phyloP scores from a whole-genome alignment of 1,140 invertebrate species.

The Vanessa tameamea region DNA sequence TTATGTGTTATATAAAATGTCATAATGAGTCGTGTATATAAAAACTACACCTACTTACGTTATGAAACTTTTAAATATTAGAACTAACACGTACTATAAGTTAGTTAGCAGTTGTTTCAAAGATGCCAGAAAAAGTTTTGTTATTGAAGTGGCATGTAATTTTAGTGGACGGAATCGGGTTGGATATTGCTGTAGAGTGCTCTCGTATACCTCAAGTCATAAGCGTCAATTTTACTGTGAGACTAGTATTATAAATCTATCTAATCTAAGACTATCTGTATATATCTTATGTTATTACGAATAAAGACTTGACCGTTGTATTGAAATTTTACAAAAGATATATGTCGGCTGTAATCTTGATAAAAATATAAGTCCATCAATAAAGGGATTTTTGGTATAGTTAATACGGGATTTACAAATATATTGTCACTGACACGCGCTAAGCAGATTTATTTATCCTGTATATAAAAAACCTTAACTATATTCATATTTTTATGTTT shows the following conservation, averaged over 20 bases:
- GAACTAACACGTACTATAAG: conserved; percentile 20
- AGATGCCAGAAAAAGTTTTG: conserved; percentile 60
- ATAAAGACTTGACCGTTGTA: not conserved
- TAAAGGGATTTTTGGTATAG: too few relatives aligned
- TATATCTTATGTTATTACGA: not conserved
- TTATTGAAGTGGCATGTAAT: conserved; percentile 61
- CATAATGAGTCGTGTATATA: too few relatives aligned
- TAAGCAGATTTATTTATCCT: too few relatives aligned
- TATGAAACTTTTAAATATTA: conserved; percentile 19
- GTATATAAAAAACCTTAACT: too few relatives aligned
- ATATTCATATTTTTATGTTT: too few relatives aligned
- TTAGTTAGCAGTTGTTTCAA: conserved; percentile 33
- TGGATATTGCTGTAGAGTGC: conserved; percentile 52
- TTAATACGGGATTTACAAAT: too few relatives aligned
- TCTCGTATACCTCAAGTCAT: conserved; percentile 43
- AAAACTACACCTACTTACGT: too few relatives aligned
- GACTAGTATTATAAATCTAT: not conserved
- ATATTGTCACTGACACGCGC: too few relatives aligned
- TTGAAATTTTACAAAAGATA: too few relatives aligned
- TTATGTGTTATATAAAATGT: too few relatives aligned
- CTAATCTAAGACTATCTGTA: not conserved
- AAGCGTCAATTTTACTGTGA: conserved; percentile 14
- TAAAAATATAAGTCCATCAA: too few relatives aligned
- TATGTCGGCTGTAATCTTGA: too few relatives aligned
- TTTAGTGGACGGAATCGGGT: conserved; percentile 58